phyloP scores from a whole-genome alignment of 2,113 vertebrate species.

The Cyanistes caeruleus region DNA sequence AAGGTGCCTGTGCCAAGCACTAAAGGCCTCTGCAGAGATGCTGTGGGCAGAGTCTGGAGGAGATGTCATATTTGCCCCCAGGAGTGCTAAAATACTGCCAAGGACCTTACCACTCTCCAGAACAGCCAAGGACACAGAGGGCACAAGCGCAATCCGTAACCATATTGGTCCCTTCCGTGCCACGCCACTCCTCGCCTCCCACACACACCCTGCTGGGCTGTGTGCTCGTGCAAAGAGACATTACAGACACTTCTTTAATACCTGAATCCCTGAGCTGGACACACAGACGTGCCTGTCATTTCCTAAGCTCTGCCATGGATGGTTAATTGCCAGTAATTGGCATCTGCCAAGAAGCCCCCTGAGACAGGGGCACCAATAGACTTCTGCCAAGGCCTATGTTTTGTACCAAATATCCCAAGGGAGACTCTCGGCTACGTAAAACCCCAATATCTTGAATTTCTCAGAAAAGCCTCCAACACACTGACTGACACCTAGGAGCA shows the following conservation, averaged over 20 bases:
- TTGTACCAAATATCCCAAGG: neutral
- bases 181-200: accelerated
- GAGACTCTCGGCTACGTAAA: accelerated
- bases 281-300: neutral
- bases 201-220: neutral
- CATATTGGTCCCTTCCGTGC: neutral
- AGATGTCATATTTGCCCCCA: neutral
- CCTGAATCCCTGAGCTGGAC: neutral
- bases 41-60: neutral
- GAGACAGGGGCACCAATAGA: neutral
- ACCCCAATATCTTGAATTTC: neutral
- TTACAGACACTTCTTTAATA: neutral
- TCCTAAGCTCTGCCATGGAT: neutral
- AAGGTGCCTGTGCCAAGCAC: neutral
- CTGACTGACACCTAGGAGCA: neutral
- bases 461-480: neutral
- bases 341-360: neutral
- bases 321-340: neutral
- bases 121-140: neutral
- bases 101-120: neutral
- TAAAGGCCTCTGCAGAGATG: neutral
- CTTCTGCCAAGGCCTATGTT: neutral
- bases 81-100: neutral
- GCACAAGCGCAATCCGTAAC: accelerated
- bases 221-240: neutral